Conservation (phyloP, 37 sponge, comb jelly and placozoan genomes). For the Lycopodina hypogea region DNA sequence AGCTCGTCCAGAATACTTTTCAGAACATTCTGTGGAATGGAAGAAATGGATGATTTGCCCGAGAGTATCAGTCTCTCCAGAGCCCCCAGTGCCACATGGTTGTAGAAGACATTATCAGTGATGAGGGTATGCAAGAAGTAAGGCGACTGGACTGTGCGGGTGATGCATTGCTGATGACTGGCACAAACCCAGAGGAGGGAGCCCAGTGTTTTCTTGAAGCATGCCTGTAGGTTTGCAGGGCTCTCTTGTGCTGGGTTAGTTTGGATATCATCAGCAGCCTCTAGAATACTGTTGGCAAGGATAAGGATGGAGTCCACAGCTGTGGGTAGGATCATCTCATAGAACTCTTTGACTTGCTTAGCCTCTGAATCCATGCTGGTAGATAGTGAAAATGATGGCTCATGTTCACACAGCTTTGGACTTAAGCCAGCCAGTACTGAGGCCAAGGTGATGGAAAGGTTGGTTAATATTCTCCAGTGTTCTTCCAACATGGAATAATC, state of each 20-base stretch:
- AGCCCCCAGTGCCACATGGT: slow-evolving; percentile 6
- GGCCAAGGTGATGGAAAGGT: slow-evolving; percentile 23
- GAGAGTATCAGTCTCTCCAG: slow-evolving; percentile 16
- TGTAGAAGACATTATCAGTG: slow-evolving; percentile 20
- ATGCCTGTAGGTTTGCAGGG: slow-evolving; percentile 8
- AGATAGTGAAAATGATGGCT: not conserved
- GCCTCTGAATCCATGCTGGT: not conserved
- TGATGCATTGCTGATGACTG: slow-evolving; percentile 24
- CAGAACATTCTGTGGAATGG: slow-evolving; percentile 16
- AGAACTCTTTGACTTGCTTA: slow-evolving; percentile 42
- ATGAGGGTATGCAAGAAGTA: slow-evolving; percentile 61
- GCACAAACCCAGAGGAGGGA: slow-evolving; percentile 42
- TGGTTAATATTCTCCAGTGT: slow-evolving; percentile 52
- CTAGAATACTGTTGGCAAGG: slow-evolving; percentile 49
- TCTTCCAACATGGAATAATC: slow-evolving; percentile 38
- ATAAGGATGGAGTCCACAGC: slow-evolving; percentile 60
- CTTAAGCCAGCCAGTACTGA: slow-evolving; percentile 17
- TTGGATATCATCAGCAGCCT: not conserved
- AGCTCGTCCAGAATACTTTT: slow-evolving; percentile 49
- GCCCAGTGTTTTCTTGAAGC: slow-evolving; percentile 14
- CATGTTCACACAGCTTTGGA: not conserved
- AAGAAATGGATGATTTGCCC: not conserved
- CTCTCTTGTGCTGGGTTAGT: not conserved
- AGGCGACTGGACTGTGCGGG: slow-evolving; percentile 54
- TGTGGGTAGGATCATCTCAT: slow-evolving; percentile 55